phyloP scores from a whole-genome alignment of 1,140 invertebrate species.

The Dinoponera quadriceps region DNA sequence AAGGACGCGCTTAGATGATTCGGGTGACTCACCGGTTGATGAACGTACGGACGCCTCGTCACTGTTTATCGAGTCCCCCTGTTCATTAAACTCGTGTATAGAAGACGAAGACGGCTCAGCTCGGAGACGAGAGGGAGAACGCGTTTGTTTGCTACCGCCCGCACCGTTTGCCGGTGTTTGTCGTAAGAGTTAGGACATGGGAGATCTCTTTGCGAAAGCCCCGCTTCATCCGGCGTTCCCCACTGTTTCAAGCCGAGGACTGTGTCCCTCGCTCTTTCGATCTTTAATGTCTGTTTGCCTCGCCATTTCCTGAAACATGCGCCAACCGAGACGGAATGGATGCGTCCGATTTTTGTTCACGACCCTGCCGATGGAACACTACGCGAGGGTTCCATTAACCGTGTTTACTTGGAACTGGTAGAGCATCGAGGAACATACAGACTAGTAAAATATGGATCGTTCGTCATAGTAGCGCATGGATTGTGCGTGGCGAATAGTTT shows the following conservation, averaged over 20 bases:
- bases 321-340: slow-evolving; percentile 25
- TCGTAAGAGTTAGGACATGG: slow-evolving; percentile 78
- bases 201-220: slow-evolving; percentile 57
- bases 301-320: slow-evolving; percentile 69
- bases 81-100: slow-evolving; percentile 22
- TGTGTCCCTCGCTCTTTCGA: slow-evolving; percentile 44
- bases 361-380: neutral
- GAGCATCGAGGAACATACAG: neutral
- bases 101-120: slow-evolving; percentile 50
- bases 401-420: slow-evolving; percentile 56
- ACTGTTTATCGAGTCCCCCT: slow-evolving; percentile 72
- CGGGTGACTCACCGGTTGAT: slow-evolving; percentile 28
- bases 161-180: slow-evolving; percentile 75
- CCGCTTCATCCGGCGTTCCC: slow-evolving; percentile 44
- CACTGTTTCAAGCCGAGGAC: slow-evolving; percentile 37
- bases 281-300: slow-evolving; percentile 65
- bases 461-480: neutral
- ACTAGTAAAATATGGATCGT: neutral
- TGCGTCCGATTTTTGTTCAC: slow-evolving; percentile 28
- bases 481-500: neutral
- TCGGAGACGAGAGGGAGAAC: slow-evolving; percentile 38
- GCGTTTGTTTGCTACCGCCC: slow-evolving; percentile 77
- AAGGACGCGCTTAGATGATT: slow-evolving; percentile 21
- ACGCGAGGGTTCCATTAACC: slow-evolving; percentile 39
- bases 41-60: slow-evolving; percentile 43